These are phyloP conservation scores for Acrocephalus kingi DNA, from an alignment of 2,113 vertebrate genomes.

Conservation along the genomic window DNA sequence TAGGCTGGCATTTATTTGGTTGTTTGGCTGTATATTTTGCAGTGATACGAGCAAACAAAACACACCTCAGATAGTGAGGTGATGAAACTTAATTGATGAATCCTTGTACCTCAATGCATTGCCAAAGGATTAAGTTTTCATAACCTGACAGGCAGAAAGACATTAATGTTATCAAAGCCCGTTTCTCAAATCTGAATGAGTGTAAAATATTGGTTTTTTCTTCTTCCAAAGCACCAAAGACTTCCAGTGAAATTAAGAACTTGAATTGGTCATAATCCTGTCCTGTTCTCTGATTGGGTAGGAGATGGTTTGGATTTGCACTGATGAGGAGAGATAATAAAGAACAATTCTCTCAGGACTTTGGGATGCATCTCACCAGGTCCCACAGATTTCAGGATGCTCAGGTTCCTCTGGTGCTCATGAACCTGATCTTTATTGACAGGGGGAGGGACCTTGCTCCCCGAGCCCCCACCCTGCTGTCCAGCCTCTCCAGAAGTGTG, in stretches of 20 bases:
- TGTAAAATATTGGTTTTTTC: not conserved
- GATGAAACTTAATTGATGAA: not conserved
- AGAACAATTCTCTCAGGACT: not conserved
- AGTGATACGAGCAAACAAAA: not conserved
- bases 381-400: not conserved
- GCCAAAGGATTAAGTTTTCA: not conserved
- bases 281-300: not conserved
- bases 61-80: not conserved
- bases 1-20: not conserved
- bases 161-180: not conserved
- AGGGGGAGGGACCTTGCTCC: not conserved
- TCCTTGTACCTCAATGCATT: not conserved
- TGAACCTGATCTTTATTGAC: not conserved
- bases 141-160: not conserved
- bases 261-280: not conserved
- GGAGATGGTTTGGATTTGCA: not conserved
- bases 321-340: not conserved
- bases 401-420: not conserved
- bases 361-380: not conserved
- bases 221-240: not conserved
- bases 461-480: not conserved
- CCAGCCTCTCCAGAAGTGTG: not conserved
- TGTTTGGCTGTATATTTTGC: not conserved
- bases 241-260: not conserved
- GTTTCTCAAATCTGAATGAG: not conserved